Conservation (phyloP, 2,888 invertebrate genomes). For the Allygus modestus region DNA sequence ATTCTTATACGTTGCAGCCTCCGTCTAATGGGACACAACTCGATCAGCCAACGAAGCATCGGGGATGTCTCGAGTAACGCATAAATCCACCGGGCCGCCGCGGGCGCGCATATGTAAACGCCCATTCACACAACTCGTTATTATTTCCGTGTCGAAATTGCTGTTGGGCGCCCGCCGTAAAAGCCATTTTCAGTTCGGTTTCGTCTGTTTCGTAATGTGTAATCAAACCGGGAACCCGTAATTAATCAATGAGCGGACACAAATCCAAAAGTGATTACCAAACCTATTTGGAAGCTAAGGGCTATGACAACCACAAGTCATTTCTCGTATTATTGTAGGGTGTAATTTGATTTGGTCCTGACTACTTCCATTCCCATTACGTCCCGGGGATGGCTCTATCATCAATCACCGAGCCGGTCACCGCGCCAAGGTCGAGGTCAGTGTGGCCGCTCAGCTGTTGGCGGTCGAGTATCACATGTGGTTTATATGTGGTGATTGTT, state of each 20-base stretch:
- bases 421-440: conserved; percentile 8
- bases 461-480: too few relatives aligned
- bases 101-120: conserved; percentile 11
- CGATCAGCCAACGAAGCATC: too few relatives aligned
- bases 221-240: conserved; percentile 24
- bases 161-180: neutral
- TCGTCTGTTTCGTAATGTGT: conserved; percentile 15
- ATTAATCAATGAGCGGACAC: conserved; percentile 33
- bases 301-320: conserved; percentile 38
- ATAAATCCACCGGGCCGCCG: too few relatives aligned
- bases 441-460: neutral
- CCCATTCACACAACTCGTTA: neutral
- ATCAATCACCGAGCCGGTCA: neutral
- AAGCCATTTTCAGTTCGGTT: conserved; percentile 20
- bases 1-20: too few relatives aligned
- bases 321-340: conserved; percentile 29
- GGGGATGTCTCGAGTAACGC: too few relatives aligned
- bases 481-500: too few relatives aligned
- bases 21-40: too few relatives aligned
- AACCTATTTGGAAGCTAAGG: conserved; percentile 30
- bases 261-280: conserved; percentile 30
- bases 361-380: conserved; percentile 38
- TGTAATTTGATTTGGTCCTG: conserved; percentile 38
- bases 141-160: conserved; percentile 40
- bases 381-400: neutral